phyloP scores from a whole-genome alignment of 2,113 vertebrate species.

The Clarias batrachus region DNA sequence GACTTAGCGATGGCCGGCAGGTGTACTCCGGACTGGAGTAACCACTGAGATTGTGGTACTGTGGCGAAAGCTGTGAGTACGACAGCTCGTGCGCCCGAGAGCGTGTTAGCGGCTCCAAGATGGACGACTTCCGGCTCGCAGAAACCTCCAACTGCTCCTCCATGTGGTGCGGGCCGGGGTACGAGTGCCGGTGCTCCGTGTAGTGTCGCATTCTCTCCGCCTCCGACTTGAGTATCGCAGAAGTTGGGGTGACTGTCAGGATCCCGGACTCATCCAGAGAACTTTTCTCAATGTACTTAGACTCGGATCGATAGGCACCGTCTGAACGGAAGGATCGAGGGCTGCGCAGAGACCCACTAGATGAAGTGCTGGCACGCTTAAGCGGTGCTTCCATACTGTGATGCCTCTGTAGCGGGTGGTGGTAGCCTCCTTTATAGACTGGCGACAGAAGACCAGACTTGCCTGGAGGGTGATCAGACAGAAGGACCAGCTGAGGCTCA shows the following conservation, averaged over 20 bases:
- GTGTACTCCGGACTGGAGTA: slow-evolving; percentile 90
- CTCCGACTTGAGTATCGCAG: slow-evolving; percentile 85
- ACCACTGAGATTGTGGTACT: slow-evolving; percentile 93
- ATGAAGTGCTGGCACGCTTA: slow-evolving; percentile 78
- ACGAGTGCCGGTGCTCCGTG: slow-evolving; percentile 93
- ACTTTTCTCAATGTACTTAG: slow-evolving; percentile 88
- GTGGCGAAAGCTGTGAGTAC: slow-evolving; percentile 92
- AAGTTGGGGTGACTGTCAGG: slow-evolving; percentile 86
- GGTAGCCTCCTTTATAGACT: slow-evolving; percentile 85
- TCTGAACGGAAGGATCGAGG: slow-evolving; percentile 89
- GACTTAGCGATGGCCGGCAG: slow-evolving; percentile 85
- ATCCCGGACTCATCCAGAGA: slow-evolving; percentile 76
- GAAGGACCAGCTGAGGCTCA: slow-evolving; percentile 88
- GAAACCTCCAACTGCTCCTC: slow-evolving; percentile 68
- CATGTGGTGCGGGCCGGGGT: slow-evolving; percentile 77
- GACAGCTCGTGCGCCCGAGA: slow-evolving; percentile 87
- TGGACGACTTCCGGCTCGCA: slow-evolving; percentile 80
- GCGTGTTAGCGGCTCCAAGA: slow-evolving; percentile 90
- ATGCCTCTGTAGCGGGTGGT: slow-evolving; percentile 87
- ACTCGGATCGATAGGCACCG: slow-evolving; percentile 81
- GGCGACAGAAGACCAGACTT: slow-evolving; percentile 87
- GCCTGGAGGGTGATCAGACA: slow-evolving; percentile 84
- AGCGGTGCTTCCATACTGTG: slow-evolving; percentile 86
- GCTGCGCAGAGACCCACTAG: slow-evolving; percentile 85
- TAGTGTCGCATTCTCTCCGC: slow-evolving; percentile 90